Conservation (phyloP, 2,888 invertebrate genomes). For the Gonocerus acuteangulatus region DNA sequence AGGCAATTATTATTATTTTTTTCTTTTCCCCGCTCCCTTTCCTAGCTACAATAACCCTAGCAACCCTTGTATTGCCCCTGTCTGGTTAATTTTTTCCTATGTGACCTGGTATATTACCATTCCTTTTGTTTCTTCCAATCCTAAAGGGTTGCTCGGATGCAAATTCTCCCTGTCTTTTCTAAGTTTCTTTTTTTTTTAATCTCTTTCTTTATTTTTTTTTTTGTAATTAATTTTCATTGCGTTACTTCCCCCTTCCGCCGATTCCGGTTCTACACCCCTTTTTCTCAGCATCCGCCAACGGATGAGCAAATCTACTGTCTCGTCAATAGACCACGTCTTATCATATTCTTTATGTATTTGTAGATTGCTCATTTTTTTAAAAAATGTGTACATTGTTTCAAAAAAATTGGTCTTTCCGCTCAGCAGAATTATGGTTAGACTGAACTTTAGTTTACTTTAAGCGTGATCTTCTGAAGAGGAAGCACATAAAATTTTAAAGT, state of each 20-base stretch:
- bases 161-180: conserved; percentile 8
- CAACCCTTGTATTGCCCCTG: conserved; percentile 1
- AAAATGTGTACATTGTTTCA: too few relatives aligned
- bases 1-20: neutral
- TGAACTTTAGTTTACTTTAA: too few relatives aligned
- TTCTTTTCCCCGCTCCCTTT: neutral
- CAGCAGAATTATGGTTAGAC: too few relatives aligned
- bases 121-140: conserved; percentile 10
- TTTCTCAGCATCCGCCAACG: too few relatives aligned
- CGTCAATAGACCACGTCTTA: too few relatives aligned
- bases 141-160: neutral
- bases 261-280: neutral
- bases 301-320: too few relatives aligned
- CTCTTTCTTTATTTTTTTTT: neutral
- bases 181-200: conserved; percentile 5
- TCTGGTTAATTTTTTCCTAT: conserved; percentile 17
- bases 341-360: too few relatives aligned
- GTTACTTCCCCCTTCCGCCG: neutral
- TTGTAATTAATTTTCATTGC: neutral
- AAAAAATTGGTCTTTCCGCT: too few relatives aligned
- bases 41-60: neutral
- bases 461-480: too few relatives aligned
- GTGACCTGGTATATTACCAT: conserved; percentile 3
- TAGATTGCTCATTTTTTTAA: too few relatives aligned
- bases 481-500: too few relatives aligned